Evolutionary conservation across 2,113 vertebrate genomes (phyloP), one percentile per base, ranked within the genome.

Genomic region (Ophiodon elongatus): DNA sequence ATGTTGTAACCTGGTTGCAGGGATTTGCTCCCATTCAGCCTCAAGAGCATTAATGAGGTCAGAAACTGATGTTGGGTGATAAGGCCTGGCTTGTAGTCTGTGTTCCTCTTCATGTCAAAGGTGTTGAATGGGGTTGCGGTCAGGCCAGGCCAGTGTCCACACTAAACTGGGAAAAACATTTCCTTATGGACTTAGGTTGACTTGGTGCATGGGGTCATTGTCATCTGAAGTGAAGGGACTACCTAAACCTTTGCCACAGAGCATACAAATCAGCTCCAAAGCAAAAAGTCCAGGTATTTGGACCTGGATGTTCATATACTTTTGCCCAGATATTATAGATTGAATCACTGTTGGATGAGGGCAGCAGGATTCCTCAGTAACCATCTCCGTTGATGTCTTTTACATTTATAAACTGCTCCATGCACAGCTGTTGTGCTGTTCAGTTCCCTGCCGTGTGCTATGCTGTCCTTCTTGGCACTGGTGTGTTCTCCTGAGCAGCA

Each of bases 401-500:
- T 52, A 9, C 39, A 23, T 56, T 29, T 54, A 31, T 59, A 9
- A 52, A 25, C 6, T 52, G 43, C 41, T 56, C 31, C 39, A 8
- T 71, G 72, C 54, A 35, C 5, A 29, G 37, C 21, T 43, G 27
- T 8, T 39, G 35, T 52, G 71, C 8, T n/a, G 17, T 11, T 37
- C 25, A 21, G 35, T 27, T 54, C 56, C 70, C 39, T 56, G 71
- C 29, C 13, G 21, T 35, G 66, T 35, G 71, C 65, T 62, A 65
- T 39, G 64, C 14, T 7, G 59, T 73, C 60, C 54, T 85, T 67
- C 43, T 45, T 27, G 63, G 60, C 71, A 8, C 37, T 59, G 43
- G 1, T 17, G 1, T 31, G 45, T 65, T 63, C 62, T 79, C 59
- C n/a, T 59, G 79, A 82, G 82, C 70, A 60, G 41, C n/a, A 6